Conservation (phyloP, 2,113 vertebrate species). For the Motacilla tschutschensis region DNA sequence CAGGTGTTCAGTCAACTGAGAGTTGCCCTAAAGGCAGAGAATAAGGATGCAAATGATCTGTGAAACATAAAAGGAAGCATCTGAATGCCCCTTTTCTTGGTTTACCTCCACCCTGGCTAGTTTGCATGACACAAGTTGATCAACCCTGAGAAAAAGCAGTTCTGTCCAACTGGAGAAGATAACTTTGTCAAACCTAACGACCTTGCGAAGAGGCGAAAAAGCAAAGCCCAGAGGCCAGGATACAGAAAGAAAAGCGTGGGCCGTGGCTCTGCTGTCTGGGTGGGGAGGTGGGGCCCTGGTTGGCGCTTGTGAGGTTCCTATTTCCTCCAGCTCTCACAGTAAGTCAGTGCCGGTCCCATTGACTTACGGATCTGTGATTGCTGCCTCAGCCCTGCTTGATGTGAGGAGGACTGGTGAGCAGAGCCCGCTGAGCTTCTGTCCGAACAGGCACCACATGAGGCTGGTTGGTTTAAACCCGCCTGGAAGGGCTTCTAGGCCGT, state of each 20-base stretch:
- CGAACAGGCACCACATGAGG: rapidly evolving
- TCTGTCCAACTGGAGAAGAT: not conserved
- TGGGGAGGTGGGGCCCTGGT: not conserved
- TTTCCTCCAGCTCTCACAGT: not conserved
- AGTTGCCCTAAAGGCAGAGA: conserved; percentile 51
- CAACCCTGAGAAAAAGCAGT: conserved; percentile 11
- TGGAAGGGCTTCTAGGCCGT: not conserved
- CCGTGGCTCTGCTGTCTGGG: not conserved
- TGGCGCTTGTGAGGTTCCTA: not conserved
- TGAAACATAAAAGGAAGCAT: conserved; percentile 38
- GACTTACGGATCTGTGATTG: too few relatives aligned
- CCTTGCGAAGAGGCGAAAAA: not conserved
- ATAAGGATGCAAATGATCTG: conserved; percentile 52
- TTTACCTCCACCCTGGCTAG: conserved; percentile 24
- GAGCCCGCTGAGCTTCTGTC: not conserved
- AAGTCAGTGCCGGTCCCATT: rapidly evolving
- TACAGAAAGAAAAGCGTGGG: not conserved
- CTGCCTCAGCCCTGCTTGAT: not conserved
- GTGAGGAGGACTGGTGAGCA: rapidly evolving
- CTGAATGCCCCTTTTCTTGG: conserved; percentile 32
- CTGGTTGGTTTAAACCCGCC: not conserved
- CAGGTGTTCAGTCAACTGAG: conserved; percentile 31
- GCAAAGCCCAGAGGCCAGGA: not conserved
- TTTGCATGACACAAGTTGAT: conserved; percentile 33
- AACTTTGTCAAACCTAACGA: not conserved